Evolutionary conservation across 2,888 invertebrate genomes (phyloP), one percentile per base, ranked within the genome.

Genomic region (Sussaba pulchella): DNA sequence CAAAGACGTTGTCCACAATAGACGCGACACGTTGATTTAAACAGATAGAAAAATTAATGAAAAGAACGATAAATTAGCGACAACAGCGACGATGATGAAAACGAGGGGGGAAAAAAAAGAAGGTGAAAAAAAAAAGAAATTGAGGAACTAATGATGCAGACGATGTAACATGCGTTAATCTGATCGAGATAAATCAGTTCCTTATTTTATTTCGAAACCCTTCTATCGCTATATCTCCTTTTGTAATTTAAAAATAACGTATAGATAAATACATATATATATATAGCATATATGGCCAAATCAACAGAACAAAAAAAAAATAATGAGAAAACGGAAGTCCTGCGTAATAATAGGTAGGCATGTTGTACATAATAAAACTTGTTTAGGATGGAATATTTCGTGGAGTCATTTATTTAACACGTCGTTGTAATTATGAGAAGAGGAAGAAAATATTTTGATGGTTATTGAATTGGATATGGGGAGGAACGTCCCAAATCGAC

Each of bases 311-410:
- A 67, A 52, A 47, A 67, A 21, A 41, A 12, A 61, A 41, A 41
- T 41, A 12, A 61, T 21, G 12, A 59, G 63, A 36, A 57, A 31
- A 17, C 31, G 57, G 17, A 57, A 57, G 75, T 59, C 79, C 82
- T 81, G 78, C 77, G 71, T 81, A 75, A 80, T 45, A 76, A 78
- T 72, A 70, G 6, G 63, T 82, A 80, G 83, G 79, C 79, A 79
- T 78, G 73, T 73, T 84, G 82, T 84, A 84, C 80, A 83, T 83
- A 80, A 84, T 84, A 83, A 84, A 79, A 57, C 78, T 79, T 80
- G 75, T 57, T 76, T 74, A 76, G 84, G 59, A 77, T 82, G 45
- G 50, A 76, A 76, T 57, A 39, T 31, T 31, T 5, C 31, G 31
- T 31, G 24, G 41, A 47, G 8, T 76, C n/a, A 17, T 66, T 81